Base-by-base conservation (phyloP, 2,888 invertebrate genomes). In the Epinotia nisella region DNA sequence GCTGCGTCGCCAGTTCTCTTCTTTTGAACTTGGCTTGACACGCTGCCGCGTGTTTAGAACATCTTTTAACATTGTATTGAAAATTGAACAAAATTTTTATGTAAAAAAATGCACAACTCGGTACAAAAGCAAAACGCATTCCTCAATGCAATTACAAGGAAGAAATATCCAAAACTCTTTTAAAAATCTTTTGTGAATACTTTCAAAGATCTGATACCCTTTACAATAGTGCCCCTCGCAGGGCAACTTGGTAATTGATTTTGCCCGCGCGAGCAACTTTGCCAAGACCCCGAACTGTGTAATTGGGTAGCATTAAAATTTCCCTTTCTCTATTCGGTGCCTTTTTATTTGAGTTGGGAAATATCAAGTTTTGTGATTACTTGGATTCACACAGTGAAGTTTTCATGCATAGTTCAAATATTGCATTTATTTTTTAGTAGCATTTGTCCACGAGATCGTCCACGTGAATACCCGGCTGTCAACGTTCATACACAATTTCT, bases 271-370 rank as follows among this genome's bases (percentile, higher is more conserved):
- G 4, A 35, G 15, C 49, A 72, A 45, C 61, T 72, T 39, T 21
- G 9, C 53, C 66, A 19, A 45, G 67, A 49, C 67, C 68, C 65
- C 45, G 60, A 72, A 67, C 67, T 61, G 61, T 55, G 71, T 72
- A 72, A 72, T 72, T 61, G 71, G 67, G 71, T 61, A 45, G 55
- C 71, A 72, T 72, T 72, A 72, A 72, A 72, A 72, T 72, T 55
- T 72, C 61, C 67, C 55, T 66, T 71, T 72, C 55, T 53, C 51
- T 41, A 24, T 45, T 49, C 35, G 41, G 24, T 19, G 19, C 62
- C 45, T 72, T 72, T 61, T 72, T 72, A 67, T 67, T 72, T 67
- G 61, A 72, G 67, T 61, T 72, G 51, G 13, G 67, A 13, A 64
- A 64, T 58, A 56, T 64, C 49, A 19, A 49, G 70, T 70, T 55